Evolutionary conservation across 2,888 invertebrate genomes (phyloP), one percentile per base, ranked within the genome.

Genomic region (Drosophila demipolita): DNA sequence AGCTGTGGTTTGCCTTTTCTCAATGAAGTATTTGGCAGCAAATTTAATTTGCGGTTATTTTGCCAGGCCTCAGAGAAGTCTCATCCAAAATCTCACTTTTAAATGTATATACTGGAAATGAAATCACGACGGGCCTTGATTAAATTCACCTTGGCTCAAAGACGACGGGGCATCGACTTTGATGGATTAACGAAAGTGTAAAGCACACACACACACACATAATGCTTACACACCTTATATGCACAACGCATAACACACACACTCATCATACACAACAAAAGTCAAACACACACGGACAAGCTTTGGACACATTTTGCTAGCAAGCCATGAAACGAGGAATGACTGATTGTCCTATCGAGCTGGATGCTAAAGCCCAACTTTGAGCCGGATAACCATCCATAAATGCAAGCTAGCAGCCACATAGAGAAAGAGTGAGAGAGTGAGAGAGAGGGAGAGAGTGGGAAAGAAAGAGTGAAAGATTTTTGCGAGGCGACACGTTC

Each of bases 401-500:
- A 81, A 78, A 78, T 78, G 82, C 78, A 78, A 70, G 70, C 49
- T 8, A 23, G 29, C 20, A 35, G 4, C 35, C 50, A 49, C 26
- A 33, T 33, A 35, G 20, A 20, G 45, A 15, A 7, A n/a, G 38
- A 11, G 29, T 1, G 53, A n/a, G 45, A 53, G 32, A 11, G 35
- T 49, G n/a, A 33, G 15, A 0, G 29, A 1, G 33, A 1, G 12
- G 8, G 17, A 29, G 26, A 26, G 15, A 20, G 26, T 2, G 7
- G 29, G 17, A 23, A 32, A 36, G 48, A 9, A 15, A 35, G 35
- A 6, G 15, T 15, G 23, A 26, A 26, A 26, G 42, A 11, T 40
- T 53, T 49, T 63, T n/a, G 12, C 52, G 66, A 52, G 65, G 74
- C 85, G 90, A 86, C 89, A 85, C 89, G 85, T 90, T 89, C 73